phyloP scores from a whole-genome alignment of 1,140 invertebrate species.

The Physella acuta region DNA sequence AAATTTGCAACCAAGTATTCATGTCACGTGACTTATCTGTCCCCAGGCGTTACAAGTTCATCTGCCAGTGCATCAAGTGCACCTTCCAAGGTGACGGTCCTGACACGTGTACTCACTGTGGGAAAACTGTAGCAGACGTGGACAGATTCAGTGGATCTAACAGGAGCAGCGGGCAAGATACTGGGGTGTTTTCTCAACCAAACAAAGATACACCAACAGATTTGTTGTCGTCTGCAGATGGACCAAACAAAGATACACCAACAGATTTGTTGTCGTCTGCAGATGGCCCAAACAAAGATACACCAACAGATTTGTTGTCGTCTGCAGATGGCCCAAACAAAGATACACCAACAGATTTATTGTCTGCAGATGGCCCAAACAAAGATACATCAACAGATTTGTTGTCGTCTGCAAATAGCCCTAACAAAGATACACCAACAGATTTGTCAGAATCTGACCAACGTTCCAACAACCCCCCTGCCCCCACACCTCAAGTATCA shows the following conservation, averaged over 20 bases:
- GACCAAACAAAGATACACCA: no score
- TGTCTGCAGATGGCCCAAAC: background rate
- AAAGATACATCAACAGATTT: background rate
- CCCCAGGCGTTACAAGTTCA: slow-evolving; percentile 42
- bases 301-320: background rate
- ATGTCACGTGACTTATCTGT: slow-evolving; percentile 2
- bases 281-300: background rate
- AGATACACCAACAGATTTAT: no score
- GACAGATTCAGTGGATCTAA: background rate
- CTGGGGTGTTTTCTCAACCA: background rate
- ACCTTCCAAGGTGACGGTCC: slow-evolving; percentile 43
- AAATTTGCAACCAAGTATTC: no score
- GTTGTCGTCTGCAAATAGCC: background rate
- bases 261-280: background rate
- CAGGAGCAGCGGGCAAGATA: slow-evolving; percentile 5
- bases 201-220: background rate
- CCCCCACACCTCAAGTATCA: no score
- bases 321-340: background rate
- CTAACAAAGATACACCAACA: no score
- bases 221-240: background rate
- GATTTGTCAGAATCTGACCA: no score
- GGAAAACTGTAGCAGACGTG: slow-evolving; percentile 22
- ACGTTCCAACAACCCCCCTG: no score
- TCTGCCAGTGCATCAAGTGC: slow-evolving; percentile 43
- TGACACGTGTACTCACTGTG: slow-evolving; percentile 40